These are phyloP conservation scores for Ciconia stormi DNA, from an alignment of 2,113 vertebrate genomes.

Conservation along the genomic window DNA sequence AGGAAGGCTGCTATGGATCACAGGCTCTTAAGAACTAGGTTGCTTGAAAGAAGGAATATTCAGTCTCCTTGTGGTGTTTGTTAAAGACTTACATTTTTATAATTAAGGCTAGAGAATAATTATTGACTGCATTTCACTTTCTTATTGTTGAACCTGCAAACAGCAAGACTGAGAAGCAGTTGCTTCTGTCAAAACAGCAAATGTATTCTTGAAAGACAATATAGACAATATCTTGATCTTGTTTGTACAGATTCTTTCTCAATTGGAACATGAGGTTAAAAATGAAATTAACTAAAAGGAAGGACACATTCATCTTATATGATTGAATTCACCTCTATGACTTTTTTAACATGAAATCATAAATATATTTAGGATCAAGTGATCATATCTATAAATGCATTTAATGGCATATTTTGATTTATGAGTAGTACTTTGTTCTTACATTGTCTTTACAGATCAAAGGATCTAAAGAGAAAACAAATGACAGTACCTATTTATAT, in stretches of 20 bases:
- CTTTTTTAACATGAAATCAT: not conserved
- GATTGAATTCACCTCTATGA: not conserved
- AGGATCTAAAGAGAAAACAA: not conserved
- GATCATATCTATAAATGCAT: not conserved
- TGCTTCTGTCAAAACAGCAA: not conserved
- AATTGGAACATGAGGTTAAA: not conserved
- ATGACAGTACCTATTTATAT: not conserved
- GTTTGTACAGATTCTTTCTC: not conserved
- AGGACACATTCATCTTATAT: not conserved
- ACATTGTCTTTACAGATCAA: not conserved
- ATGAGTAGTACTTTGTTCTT: not conserved
- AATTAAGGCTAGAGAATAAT: not conserved
- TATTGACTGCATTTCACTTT: not conserved
- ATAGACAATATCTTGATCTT: not conserved
- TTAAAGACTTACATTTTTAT: not conserved
- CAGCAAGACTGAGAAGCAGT: not conserved
- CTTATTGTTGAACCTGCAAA: not conserved
- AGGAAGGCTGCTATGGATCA: not conserved
- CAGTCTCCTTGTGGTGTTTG: not conserved
- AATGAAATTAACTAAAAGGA: not conserved
- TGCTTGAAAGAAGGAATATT: not conserved
- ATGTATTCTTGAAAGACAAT: not conserved
- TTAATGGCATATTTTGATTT: not conserved
- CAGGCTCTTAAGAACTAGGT: not conserved
- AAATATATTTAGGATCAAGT: not conserved